Evolutionary conservation across 2,797 vertebrate genomes (phyloP).

Genomic region (Pangasius krempfi): DNA sequence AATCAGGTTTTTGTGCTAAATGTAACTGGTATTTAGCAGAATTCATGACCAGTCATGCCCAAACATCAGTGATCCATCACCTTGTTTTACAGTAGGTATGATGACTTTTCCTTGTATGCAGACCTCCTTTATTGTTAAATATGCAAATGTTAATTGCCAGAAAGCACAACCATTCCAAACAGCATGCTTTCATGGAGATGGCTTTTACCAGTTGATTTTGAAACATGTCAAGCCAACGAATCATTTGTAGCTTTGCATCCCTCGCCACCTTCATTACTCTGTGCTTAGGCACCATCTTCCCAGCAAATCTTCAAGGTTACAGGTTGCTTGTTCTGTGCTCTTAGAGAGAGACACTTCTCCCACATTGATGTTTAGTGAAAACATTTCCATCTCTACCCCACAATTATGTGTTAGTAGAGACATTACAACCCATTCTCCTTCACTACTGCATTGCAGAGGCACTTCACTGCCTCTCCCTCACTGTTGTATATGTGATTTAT

Average conservation of each 20-base stretch:
- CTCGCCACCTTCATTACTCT: background rate
- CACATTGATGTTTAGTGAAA: background rate
- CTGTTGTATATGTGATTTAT: background rate
- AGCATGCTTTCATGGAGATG: background rate
- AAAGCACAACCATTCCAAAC: background rate
- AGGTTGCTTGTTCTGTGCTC: background rate
- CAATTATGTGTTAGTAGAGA: background rate
- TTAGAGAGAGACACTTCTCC: background rate
- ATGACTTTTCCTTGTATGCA: background rate
- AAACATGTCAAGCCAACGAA: background rate
- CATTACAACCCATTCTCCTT: background rate
- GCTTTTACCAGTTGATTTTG: background rate
- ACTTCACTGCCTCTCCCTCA: background rate
- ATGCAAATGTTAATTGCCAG: background rate
- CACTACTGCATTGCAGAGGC: background rate
- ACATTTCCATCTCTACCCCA: background rate
- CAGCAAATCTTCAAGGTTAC: background rate
- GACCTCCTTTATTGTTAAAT: background rate
- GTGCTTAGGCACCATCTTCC: background rate
- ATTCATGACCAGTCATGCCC: background rate
- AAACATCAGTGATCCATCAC: background rate
- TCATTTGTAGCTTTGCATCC: background rate
- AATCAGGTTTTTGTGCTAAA: background rate
- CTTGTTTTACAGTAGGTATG: background rate
- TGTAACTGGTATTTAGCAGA: background rate